These are phyloP conservation scores for Rambutsinella grinnellia DNA, from an alignment of 2,888 invertebrate genomes.

Conservation along the genomic window DNA sequence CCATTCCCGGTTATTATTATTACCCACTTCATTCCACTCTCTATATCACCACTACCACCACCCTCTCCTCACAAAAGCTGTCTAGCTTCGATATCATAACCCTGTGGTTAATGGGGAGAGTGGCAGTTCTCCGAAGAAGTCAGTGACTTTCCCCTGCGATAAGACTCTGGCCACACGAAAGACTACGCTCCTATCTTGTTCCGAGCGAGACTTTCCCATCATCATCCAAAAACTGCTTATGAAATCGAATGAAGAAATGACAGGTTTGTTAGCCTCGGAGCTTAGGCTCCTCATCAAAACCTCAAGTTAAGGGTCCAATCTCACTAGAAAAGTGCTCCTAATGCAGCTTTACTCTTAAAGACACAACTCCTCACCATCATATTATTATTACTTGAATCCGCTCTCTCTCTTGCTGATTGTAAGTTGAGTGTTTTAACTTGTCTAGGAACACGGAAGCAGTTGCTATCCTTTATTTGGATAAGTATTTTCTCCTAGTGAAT, in stretches of 20 bases:
- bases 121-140: too few relatives aligned
- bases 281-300: neutral
- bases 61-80: constrained; percentile 1
- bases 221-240: constrained; percentile 21
- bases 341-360: neutral
- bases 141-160: neutral
- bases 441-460: constrained; percentile 51
- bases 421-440: constrained; percentile 39
- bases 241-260: constrained; percentile 29
- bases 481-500: constrained; percentile 19
- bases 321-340: constrained; percentile 24
- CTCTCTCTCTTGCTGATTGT: constrained; percentile 22
- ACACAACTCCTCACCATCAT: constrained; percentile 43
- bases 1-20: too few relatives aligned
- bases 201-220: constrained; percentile 7
- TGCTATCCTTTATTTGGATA: constrained; percentile 42
- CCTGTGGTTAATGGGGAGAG: neutral
- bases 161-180: constrained; percentile 21
- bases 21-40: too few relatives aligned
- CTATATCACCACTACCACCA: too few relatives aligned
- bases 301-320: too few relatives aligned
- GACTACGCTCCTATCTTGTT: constrained; percentile 8
- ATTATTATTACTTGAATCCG: constrained; percentile 5
- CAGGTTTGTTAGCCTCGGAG: neutral
- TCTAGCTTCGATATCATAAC: neutral